Percentiles rank a stretch among this genome's conserved stretches.
These are phyloP conservation scores for Drosophila watanabei DNA, from an alignment of 1,140 invertebrate genomes.

Conservation along the genomic window DNA sequence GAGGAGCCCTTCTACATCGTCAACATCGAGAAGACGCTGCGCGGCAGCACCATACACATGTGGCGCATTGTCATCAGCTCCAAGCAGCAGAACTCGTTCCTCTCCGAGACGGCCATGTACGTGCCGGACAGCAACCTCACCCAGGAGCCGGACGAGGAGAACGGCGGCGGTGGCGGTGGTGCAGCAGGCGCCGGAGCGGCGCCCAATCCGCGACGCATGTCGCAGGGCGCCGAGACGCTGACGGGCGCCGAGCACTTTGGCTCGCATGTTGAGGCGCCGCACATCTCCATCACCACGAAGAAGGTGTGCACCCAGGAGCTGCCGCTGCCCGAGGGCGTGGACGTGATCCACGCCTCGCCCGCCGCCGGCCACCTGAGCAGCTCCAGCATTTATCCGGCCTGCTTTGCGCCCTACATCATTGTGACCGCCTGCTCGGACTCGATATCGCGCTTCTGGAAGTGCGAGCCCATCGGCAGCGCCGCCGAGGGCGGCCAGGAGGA, in stretches of 20 bases:
- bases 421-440: conserved; percentile 97
- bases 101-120: conserved; percentile 93
- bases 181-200: background rate
- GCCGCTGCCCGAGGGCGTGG: conserved; percentile 94
- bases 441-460: conserved; percentile 93
- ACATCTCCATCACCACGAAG: conserved; percentile 89
- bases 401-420: conserved; percentile 97
- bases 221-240: conserved; percentile 61
- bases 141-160: conserved; percentile 91
- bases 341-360: conserved; percentile 95
- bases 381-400: conserved; percentile 99
- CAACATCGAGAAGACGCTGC: conserved; percentile 93
- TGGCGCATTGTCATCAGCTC: conserved; percentile 97
- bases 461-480: conserved; percentile 86
- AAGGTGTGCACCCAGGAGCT: conserved; percentile 94
- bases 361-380: conserved; percentile 98
- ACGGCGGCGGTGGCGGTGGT: conserved; percentile 23
- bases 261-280: conserved; percentile 85
- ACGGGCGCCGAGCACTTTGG: conserved; percentile 58
- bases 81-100: conserved; percentile 87
- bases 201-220: conserved; percentile 58
- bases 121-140: conserved; percentile 95
- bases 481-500: conserved; percentile 12
- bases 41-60: conserved; percentile 96
- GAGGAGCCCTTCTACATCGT: conserved; percentile 98